Base-by-base conservation (phyloP, 2,888 invertebrate genomes). In the Sipunculus nudus region DNA sequence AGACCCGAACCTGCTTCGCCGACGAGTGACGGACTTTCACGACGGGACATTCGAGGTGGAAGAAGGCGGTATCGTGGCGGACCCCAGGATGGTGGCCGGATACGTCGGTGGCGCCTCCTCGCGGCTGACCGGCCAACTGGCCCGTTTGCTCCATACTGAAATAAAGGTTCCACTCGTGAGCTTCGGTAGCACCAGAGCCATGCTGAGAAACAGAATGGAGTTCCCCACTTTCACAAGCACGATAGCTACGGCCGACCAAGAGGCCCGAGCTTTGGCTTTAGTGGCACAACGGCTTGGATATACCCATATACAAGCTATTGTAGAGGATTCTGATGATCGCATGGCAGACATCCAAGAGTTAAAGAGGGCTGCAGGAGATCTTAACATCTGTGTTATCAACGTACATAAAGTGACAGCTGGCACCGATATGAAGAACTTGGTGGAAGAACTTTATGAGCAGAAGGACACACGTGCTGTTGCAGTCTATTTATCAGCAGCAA, bases 211-310 rank as follows among this genome's bases (percentile, higher is more conserved):
- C 48, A 43, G 63, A 21, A 61, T 71, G 13, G 28, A 70, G 13
- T 79, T 76, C 50, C 78, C 79, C 2, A 75, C 69, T 59, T 80
- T 78, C 67, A 61, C 72, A 54, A 69, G 77, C 19, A 77, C 78
- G 1, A 76, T 78, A 13, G 78, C 78, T 1, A 67, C 75, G 4
- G 79, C 79, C 45, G 74, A 74, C 58, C 70, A 74, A n/a, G 75
- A 74, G 54, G 70, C 73, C 0, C 59, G 75, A 26, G 80, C 80
- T 2, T 77, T 83, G 26, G 23, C 45, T n/a, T n/a, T n/a, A n/a
- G n/a, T n/a, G n/a, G n/a, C n/a, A n/a, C n/a, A n/a, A n/a, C n/a
- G n/a, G n/a, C n/a, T n/a, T n/a, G n/a, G n/a, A n/a, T n/a, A n/a
- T n/a, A n/a, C n/a, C n/a, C n/a, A n/a, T n/a, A n/a, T n/a, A n/a